Conservation (phyloP, 2,888 invertebrate genomes). For the Cotesia congregata region DNA sequence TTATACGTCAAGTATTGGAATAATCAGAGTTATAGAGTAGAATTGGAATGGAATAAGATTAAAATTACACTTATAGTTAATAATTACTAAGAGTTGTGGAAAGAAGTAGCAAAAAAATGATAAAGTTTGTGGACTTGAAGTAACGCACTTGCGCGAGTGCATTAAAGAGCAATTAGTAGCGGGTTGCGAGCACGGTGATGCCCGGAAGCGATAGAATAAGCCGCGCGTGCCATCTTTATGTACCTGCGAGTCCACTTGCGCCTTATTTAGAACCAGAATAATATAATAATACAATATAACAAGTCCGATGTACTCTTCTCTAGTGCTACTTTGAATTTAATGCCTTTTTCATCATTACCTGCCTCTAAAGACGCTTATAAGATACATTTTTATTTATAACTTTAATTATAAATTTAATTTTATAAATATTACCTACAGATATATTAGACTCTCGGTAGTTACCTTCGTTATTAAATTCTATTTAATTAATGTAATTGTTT, state of each 20-base stretch:
- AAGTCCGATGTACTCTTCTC: not conserved
- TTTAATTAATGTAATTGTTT: too few relatives aligned
- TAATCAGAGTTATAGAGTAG: too few relatives aligned
- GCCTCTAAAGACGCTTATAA: not conserved
- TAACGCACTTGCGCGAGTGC: slow-evolving; percentile 64
- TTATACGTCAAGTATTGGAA: too few relatives aligned
- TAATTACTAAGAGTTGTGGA: not conserved
- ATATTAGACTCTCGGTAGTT: too few relatives aligned
- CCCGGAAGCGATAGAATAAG: slow-evolving; percentile 68
- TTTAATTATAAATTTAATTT: too few relatives aligned
- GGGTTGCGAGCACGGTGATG: slow-evolving; percentile 69
- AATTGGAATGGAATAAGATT: too few relatives aligned
- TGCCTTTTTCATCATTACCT: not conserved
- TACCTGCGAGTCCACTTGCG: slow-evolving; percentile 45
- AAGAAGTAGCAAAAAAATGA: slow-evolving; percentile 22
- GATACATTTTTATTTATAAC: not conserved
- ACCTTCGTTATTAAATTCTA: too few relatives aligned
- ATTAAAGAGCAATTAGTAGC: slow-evolving; percentile 69
- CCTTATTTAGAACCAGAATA: slow-evolving; percentile 46
- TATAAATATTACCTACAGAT: too few relatives aligned
- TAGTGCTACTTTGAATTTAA: not conserved
- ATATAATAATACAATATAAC: slow-evolving; percentile 1
- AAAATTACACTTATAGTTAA: not conserved
- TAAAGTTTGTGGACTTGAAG: slow-evolving; percentile 53
- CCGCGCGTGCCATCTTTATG: slow-evolving; percentile 67